A percentile compares a stretch with the other conserved stretches of the same genome.
Conservation (phyloP, 2,888 invertebrate genomes). For the Petrophora chlorosata region DNA sequence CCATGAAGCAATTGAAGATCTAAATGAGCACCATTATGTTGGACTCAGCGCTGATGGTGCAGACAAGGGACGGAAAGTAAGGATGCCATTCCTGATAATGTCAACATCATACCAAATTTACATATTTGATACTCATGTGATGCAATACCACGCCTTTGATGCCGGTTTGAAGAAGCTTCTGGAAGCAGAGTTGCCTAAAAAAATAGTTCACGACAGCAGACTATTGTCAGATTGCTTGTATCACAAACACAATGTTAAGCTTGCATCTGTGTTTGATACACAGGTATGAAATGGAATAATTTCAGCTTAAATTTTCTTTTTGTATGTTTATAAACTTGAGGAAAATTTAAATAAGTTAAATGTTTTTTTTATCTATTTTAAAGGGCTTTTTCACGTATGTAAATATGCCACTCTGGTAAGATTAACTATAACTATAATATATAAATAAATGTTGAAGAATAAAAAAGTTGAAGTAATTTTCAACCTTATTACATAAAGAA, state of each 20-base stretch:
- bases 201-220: slow-evolving; percentile 85
- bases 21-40: slow-evolving; percentile 62
- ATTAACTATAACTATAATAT: no score
- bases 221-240: slow-evolving; percentile 83
- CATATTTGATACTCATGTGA: slow-evolving; percentile 77
- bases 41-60: slow-evolving; percentile 75
- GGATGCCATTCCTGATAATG: slow-evolving; percentile 74
- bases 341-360: no score
- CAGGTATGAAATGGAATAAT: slow-evolving; percentile 76
- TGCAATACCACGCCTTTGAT: slow-evolving; percentile 77
- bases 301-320: no score
- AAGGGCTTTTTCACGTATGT: no score
- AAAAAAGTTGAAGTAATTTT: no score
- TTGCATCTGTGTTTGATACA: slow-evolving; percentile 85
- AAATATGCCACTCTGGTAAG: no score
- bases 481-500: background rate
- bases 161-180: slow-evolving; percentile 76
- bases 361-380: no score
- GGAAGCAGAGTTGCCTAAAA: slow-evolving; percentile 71
- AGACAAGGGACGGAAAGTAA: slow-evolving; percentile 77
- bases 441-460: no score
- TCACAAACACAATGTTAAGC: slow-evolving; percentile 82
- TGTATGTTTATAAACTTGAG: no score
- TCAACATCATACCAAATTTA: slow-evolving; percentile 75
- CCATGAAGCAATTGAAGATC: slow-evolving; percentile 69